These are phyloP conservation scores for Peromyscus californicus DNA, from an alignment of 2,113 vertebrate species.

Conservation along the genomic window DNA sequence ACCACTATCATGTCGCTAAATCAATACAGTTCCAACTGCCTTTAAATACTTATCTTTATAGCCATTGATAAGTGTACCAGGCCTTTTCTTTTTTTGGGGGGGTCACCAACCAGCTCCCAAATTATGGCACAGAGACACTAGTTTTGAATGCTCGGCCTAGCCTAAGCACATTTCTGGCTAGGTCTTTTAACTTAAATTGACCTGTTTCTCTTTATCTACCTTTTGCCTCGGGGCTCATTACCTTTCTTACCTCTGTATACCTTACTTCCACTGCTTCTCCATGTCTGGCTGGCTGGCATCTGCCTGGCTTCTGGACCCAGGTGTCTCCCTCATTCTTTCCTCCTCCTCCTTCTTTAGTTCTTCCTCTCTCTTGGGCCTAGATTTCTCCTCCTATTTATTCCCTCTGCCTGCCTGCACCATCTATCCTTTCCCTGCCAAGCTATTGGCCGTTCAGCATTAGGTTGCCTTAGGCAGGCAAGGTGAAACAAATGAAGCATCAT, in stretches of 20 bases:
- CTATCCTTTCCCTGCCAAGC: neutral
- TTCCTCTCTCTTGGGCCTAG: neutral
- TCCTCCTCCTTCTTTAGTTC: no score
- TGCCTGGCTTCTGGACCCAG: neutral
- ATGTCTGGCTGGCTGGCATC: neutral
- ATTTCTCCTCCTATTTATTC: neutral
- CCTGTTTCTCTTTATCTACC: neutral
- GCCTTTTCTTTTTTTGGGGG: neutral
- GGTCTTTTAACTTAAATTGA: neutral
- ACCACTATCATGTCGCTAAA: neutral
- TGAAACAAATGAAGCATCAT: neutral
- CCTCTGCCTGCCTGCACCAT: neutral
- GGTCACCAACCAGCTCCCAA: neutral
- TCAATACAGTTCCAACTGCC: neutral
- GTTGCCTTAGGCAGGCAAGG: neutral
- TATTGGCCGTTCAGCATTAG: neutral
- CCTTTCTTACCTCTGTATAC: neutral
- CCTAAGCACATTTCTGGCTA: neutral
- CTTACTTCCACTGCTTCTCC: neutral
- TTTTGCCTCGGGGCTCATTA: neutral
- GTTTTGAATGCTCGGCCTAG: neutral
- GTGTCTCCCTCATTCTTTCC: no score
- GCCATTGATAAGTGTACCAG: neutral
- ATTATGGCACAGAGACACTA: neutral
- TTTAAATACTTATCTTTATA: neutral